phyloP scores from a whole-genome alignment of 2,888 invertebrate species.

The Himalopsyche tibetana region DNA sequence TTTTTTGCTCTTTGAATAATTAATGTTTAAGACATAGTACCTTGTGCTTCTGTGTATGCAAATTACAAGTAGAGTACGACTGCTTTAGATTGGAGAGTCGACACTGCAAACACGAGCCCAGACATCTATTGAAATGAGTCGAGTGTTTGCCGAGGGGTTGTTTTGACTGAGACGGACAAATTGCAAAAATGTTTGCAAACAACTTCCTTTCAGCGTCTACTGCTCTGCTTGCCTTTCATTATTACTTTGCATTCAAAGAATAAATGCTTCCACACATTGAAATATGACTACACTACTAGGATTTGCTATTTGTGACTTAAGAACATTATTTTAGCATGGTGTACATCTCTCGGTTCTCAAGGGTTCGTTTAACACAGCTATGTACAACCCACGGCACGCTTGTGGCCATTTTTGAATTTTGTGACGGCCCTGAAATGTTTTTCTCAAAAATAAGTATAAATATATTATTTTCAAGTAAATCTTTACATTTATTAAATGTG shows the following conservation, averaged over 20 bases:
- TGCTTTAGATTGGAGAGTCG: neutral
- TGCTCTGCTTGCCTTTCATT: neutral
- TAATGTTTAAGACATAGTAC: too few species aligned
- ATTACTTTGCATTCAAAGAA: neutral
- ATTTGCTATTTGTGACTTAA: neutral
- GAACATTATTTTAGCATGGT: neutral
- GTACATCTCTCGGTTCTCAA: neutral
- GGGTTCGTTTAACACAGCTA: too few species aligned
- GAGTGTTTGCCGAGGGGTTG: neutral
- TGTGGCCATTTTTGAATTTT: too few species aligned
- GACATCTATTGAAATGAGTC: constrained; percentile 1
- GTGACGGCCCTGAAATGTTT: too few species aligned
- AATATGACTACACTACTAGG: neutral
- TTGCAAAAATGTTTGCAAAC: constrained; percentile 23
- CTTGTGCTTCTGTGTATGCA: too few species aligned
- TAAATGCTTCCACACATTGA: too few species aligned
- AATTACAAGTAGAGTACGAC: neutral
- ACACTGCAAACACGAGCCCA: neutral
- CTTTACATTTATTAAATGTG: too few species aligned
- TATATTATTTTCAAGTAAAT: too few species aligned
- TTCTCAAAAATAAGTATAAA: too few species aligned
- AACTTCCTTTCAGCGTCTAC: neutral
- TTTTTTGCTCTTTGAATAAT: too few species aligned
- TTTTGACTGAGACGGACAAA: neutral
- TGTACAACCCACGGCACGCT: too few species aligned